phyloP scores from a whole-genome alignment of 1,140 invertebrate genomes.

The Drosophila kepulauana region DNA sequence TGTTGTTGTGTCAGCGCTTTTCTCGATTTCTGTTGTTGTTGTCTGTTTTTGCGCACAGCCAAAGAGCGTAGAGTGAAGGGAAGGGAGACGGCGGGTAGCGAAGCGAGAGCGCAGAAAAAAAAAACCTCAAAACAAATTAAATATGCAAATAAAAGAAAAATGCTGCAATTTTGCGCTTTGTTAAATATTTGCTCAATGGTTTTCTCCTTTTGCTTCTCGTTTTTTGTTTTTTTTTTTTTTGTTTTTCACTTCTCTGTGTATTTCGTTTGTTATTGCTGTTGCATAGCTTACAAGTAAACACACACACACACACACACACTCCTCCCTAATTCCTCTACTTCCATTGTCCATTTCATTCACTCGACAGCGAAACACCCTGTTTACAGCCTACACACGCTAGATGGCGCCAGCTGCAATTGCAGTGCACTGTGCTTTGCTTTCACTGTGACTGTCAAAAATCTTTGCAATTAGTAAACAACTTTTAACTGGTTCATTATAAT shows the following conservation, averaged over 20 bases:
- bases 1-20: conserved; percentile 14
- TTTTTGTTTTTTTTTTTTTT: conserved; percentile 1
- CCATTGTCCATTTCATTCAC: not conserved
- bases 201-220: conserved; percentile 40
- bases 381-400: not conserved
- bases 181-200: conserved; percentile 80
- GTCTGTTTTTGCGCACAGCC: conserved; percentile 4
- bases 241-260: conserved; percentile 1
- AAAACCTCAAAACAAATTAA: conserved; percentile 81
- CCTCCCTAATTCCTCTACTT: not conserved
- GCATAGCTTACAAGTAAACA: conserved; percentile 22
- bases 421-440: not conserved
- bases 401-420: not conserved
- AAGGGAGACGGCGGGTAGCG: not conserved
- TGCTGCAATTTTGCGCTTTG: conserved; percentile 78
- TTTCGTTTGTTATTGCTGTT: conserved; percentile 22
- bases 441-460: no score
- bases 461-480: no score
- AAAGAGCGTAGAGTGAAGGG: not conserved
- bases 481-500: no score
- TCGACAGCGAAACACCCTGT: not conserved
- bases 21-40: conserved; percentile 19
- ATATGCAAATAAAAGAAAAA: conserved; percentile 80
- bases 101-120: conserved; percentile 19
- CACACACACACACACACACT: no score